phyloP scores from a whole-genome alignment of 2,113 vertebrate species.

The Struthidea cinerea region DNA sequence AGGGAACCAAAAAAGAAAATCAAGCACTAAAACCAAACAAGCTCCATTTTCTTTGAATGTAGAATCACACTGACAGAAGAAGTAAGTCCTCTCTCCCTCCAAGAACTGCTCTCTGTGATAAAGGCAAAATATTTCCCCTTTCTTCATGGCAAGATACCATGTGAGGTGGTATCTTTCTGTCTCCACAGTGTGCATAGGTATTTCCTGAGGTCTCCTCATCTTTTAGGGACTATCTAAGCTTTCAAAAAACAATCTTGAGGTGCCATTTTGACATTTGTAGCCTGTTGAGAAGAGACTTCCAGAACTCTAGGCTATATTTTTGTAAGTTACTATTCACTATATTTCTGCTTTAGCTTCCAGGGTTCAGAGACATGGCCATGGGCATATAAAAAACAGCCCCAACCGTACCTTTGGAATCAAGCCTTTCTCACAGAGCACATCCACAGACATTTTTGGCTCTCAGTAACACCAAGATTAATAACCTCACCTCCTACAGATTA shows the following conservation, averaged over 20 bases:
- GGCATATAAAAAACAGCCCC: neutral
- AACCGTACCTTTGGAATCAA: neutral
- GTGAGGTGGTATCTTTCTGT: accelerated
- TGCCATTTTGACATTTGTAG: neutral
- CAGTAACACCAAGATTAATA: neutral
- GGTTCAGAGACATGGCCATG: neutral
- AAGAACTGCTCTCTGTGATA: neutral
- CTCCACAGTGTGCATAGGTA: neutral
- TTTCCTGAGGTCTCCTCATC: neutral
- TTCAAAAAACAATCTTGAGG: neutral
- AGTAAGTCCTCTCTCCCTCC: neutral
- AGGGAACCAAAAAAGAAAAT: neutral
- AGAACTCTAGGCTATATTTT: neutral
- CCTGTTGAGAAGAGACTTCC: neutral
- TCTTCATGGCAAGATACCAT: neutral
- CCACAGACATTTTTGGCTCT: neutral
- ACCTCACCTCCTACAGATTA: neutral
- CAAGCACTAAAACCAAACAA: neutral
- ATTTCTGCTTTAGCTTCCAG: neutral
- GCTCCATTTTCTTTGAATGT: neutral
- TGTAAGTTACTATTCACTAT: neutral
- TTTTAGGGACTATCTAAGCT: neutral
- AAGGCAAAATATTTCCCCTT: neutral
- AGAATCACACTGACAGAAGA: neutral
- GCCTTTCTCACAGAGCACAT: neutral